Evolutionary conservation across 1,140 invertebrate genomes (phyloP).

Genomic region (Drosophila lini): DNA sequence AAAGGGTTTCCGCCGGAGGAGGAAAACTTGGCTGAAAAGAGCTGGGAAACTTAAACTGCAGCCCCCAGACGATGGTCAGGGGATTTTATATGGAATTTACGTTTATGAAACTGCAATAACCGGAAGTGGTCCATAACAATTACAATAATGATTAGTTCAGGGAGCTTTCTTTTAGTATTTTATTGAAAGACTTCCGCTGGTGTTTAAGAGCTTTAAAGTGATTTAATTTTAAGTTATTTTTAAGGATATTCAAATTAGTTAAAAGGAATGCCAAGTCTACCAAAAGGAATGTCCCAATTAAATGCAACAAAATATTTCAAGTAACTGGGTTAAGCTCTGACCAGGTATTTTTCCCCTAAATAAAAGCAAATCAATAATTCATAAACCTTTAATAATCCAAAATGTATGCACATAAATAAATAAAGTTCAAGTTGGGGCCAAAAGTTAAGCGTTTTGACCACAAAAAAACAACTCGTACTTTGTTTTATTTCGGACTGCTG

Average conservation of each 20-base stretch:
- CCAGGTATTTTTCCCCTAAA: neutral
- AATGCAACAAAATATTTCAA: neutral
- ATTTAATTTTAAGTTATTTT: neutral
- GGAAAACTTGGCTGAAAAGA: slow-evolving; percentile 14
- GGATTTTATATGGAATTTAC: slow-evolving; percentile 6
- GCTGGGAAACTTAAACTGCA: slow-evolving; percentile 27
- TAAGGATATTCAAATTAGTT: neutral
- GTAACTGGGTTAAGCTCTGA: neutral
- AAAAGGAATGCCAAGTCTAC: neutral
- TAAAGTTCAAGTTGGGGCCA: slow-evolving; percentile 43
- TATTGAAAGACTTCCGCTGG: neutral
- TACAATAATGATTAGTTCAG: slow-evolving; percentile 6
- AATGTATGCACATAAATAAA: slow-evolving; percentile 64
- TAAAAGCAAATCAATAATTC: slow-evolving; percentile 58
- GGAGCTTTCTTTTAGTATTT: neutral
- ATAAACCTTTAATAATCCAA: slow-evolving; percentile 40
- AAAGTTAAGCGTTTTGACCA: slow-evolving; percentile 49
- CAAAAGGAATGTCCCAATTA: neutral
- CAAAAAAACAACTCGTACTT: slow-evolving; percentile 1
- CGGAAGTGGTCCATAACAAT: slow-evolving; percentile 27
- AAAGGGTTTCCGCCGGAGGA: slow-evolving; percentile 23
- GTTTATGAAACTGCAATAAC: slow-evolving; percentile 25
- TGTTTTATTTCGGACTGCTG: slow-evolving; percentile 18
- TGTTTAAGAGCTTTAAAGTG: neutral
- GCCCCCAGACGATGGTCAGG: neutral